A percentile compares a stretch with the other conserved stretches of the same genome.
Evolutionary conservation across 2,888 invertebrate species (phyloP).

Genomic region (Xestia c-nigrum): DNA sequence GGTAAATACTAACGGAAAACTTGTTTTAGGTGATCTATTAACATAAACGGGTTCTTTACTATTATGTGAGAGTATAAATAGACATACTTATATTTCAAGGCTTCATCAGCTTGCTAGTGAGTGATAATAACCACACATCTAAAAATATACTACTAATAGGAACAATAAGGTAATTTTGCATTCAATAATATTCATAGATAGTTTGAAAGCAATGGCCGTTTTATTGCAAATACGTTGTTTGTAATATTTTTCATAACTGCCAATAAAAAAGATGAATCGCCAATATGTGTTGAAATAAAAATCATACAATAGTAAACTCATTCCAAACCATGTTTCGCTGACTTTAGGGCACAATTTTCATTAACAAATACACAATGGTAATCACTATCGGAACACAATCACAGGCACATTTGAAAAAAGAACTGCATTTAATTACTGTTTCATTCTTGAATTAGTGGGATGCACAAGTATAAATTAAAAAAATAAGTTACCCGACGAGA

Average conservation of each 20-base stretch:
- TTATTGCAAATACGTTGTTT: slow-evolving; percentile 33
- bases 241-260: slow-evolving; percentile 30
- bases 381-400: slow-evolving; percentile 59
- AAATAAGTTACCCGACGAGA: slow-evolving; percentile 84
- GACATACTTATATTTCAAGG: slow-evolving; percentile 39
- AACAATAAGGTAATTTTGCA: slow-evolving; percentile 47
- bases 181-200: slow-evolving; percentile 43
- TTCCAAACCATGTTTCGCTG: slow-evolving; percentile 56
- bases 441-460: slow-evolving; percentile 41
- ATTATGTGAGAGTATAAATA: slow-evolving; percentile 29
- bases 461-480: slow-evolving; percentile 62
- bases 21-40: slow-evolving; percentile 11
- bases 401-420: slow-evolving; percentile 58
- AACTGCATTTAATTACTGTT: slow-evolving; percentile 54
- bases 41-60: slow-evolving; percentile 10
- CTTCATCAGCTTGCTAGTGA: slow-evolving; percentile 25
- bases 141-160: slow-evolving; percentile 3
- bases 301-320: slow-evolving; percentile 36
- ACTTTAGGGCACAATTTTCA: slow-evolving; percentile 52
- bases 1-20: slow-evolving; percentile 3
- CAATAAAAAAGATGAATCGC: slow-evolving; percentile 26
- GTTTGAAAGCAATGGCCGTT: slow-evolving; percentile 42
- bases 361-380: slow-evolving; percentile 46
- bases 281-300: slow-evolving; percentile 36
- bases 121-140: slow-evolving; percentile 30